Evolutionary conservation across 2,888 invertebrate species (phyloP), one percentile per base, ranked within the genome.

Genomic region (Agriopis leucophaearia): DNA sequence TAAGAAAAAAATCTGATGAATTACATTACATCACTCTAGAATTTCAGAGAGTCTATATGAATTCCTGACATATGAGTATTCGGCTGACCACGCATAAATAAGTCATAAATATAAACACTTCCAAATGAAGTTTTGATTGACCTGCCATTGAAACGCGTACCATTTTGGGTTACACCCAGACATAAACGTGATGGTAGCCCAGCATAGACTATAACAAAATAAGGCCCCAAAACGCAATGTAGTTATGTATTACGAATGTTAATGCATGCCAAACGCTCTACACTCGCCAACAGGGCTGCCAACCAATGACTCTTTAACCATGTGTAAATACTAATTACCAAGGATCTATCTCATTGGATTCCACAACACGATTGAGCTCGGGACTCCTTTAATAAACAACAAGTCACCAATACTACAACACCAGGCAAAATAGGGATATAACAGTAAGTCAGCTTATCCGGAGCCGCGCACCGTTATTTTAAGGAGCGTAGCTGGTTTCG

Each of bases 201-300:
- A 66, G 56, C 61, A 70, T 65, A 63, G 67, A 71, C 66, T 65
- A 69, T 63, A 67, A 63, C 62, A 71, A 69, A 70, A 67, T 70
- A 72, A 72, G 70, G 66, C 68, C 74, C 64, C 71, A 69, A 69
- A 71, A 72, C 71, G 73, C 67, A 71, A 59, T 69, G 56, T 56
- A 72, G 64, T 58, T 62, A 76, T 85, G 85, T 81, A 81, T 69
- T 71, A 69, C 80, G 88, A 88, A 89, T 89, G 78, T 76, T 85
- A 88, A 88, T 86, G 79, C 71, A 59, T 55, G 60, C 48, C 47
- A 16, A 58, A 72, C 74, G 66, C 72, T 73, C 64, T 55, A 55
- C 48, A 59, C 55, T 7, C 13, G 13, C 12, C 2, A 40, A 0
- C 42, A 65, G 60, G 60, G 65, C 18, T 60, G 54, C n/a, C 59